A percentile compares a stretch with the other conserved stretches of the same genome.
Conservation (phyloP, 2,113 vertebrate species). For the Pachycephala philippinensis region DNA sequence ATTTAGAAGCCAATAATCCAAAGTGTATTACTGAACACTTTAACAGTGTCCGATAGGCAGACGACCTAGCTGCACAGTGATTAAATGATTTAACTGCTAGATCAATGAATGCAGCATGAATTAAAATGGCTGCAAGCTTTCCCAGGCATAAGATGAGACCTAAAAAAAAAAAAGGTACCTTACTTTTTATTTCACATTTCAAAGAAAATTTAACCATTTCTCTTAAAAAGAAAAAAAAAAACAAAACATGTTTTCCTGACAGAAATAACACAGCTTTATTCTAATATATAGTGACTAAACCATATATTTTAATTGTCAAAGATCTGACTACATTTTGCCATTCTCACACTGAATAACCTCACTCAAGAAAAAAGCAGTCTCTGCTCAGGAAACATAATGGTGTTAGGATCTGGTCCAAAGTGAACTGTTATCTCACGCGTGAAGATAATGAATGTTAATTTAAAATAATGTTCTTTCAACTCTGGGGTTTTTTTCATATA, state of each 20-base stretch:
- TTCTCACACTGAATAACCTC: background rate
- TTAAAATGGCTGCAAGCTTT: conserved; percentile 55
- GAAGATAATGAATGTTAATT: conserved; percentile 59
- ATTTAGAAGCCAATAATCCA: conserved; percentile 3
- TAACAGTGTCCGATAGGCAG: background rate
- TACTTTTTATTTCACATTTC: background rate
- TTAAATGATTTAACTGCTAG: conserved; percentile 35
- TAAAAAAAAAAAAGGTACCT: background rate
- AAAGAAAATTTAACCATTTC: background rate
- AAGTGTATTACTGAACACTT: background rate
- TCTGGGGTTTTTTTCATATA: background rate
- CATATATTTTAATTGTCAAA: background rate
- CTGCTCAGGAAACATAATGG: background rate
- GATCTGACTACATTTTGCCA: background rate
- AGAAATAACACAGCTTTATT: background rate
- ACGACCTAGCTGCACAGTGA: background rate
- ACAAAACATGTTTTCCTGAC: background rate
- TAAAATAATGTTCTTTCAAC: conserved; percentile 57
- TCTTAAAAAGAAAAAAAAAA: background rate
- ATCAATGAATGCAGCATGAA: conserved; percentile 43
- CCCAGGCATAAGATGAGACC: background rate
- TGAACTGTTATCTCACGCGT: conserved; percentile 41
- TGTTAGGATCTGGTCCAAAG: conserved; percentile 45
- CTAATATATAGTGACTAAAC: background rate
- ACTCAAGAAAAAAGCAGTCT: conserved; percentile 2